Evolutionary conservation across 35 echinoderm and acorn worm species (phyloP).

Genomic region (Ptychodera flava): DNA sequence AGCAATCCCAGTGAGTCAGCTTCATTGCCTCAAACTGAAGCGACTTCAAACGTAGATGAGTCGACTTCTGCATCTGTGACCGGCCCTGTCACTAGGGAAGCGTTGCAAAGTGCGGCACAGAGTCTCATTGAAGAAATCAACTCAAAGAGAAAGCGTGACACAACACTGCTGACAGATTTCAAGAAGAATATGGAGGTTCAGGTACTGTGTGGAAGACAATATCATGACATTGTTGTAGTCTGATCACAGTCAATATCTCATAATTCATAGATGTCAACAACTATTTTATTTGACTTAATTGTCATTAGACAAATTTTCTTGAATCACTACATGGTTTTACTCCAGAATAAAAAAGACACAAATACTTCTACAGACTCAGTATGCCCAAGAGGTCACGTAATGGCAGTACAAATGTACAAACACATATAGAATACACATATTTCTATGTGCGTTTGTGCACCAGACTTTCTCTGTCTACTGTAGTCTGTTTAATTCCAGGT

Average conservation of each 20-base stretch:
- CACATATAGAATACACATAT: no score
- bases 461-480: no score
- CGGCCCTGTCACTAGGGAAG: constrained; percentile 31
- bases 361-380: no score
- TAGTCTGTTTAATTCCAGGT: not conserved
- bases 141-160: constrained; percentile 83
- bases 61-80: not conserved
- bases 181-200: constrained; percentile 75
- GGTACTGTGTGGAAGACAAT: constrained; percentile 16
- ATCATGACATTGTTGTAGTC: not conserved
- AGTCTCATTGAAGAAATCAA: constrained; percentile 91
- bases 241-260: not conserved
- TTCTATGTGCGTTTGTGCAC: no score
- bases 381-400: no score
- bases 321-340: not conserved
- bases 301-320: not conserved
- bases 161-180: constrained; percentile 65
- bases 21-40: not conserved
- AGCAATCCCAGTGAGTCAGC: not conserved
- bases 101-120: constrained; percentile 62
- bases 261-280: not conserved
- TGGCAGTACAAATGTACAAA: no score
- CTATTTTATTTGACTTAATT: not conserved
- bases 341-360: not conserved
- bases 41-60: not conserved